A percentile compares a stretch with the other conserved stretches of the same genome.
Evolutionary conservation across 1,140 invertebrate genomes (phyloP).

Genomic region (Platyscapa corneri): DNA sequence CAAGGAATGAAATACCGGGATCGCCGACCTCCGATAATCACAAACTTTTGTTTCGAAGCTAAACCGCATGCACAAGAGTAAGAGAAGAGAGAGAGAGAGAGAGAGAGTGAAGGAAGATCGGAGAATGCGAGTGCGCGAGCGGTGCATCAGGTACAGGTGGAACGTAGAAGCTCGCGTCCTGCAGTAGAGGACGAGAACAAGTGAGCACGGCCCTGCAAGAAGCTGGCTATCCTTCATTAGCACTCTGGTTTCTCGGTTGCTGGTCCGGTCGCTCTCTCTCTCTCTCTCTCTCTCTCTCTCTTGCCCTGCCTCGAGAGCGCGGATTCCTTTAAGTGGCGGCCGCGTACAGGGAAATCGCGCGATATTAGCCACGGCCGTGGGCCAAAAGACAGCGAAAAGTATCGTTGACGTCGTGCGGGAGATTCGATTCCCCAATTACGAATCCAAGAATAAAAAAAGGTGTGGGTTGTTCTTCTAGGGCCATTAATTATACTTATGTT

Average conservation of each 20-base stretch:
- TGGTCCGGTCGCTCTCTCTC: slow-evolving; percentile 6
- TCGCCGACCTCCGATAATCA: slow-evolving; percentile 51
- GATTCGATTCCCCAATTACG: background rate
- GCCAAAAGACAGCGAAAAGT: background rate
- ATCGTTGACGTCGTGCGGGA: background rate
- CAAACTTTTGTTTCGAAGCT: slow-evolving; percentile 56
- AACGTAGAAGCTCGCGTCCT: slow-evolving; percentile 7
- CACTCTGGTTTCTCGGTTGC: slow-evolving; percentile 60
- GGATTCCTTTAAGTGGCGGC: background rate
- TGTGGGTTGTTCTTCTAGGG: background rate
- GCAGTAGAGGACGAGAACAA: background rate
- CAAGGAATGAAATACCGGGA: slow-evolving; percentile 47
- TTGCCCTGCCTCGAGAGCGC: background rate
- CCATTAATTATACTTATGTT: slow-evolving; percentile 17
- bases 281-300: slow-evolving; percentile 15
- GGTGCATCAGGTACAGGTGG: slow-evolving; percentile 55
- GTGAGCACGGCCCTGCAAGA: slow-evolving; percentile 52
- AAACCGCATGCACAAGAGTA: slow-evolving; percentile 47
- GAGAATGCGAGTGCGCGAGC: slow-evolving; percentile 26
- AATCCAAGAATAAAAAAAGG: background rate
- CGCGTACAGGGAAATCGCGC: slow-evolving; percentile 3
- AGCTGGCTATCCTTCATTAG: slow-evolving; percentile 66
- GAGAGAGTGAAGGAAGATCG: background rate
- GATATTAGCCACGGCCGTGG: background rate
- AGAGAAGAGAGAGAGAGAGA: background rate